These are phyloP conservation scores for Gulo gulo DNA, from an alignment of 2,113 vertebrate genomes.

Conservation along the genomic window DNA sequence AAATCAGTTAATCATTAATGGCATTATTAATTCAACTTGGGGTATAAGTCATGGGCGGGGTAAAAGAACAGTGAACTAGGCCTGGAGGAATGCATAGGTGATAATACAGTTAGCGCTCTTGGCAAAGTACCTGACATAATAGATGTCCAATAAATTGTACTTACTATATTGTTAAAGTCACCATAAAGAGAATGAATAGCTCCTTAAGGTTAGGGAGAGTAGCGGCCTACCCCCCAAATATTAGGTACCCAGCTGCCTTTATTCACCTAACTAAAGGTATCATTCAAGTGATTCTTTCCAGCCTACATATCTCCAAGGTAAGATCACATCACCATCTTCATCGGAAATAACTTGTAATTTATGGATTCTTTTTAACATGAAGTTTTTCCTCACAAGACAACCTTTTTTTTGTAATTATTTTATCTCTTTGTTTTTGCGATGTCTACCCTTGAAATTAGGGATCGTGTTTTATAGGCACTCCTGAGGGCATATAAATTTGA, in stretches of 20 bases:
- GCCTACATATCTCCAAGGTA: not conserved
- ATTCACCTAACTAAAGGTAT: not conserved
- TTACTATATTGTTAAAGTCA: not conserved
- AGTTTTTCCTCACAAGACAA: not conserved
- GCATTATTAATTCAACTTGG: not conserved
- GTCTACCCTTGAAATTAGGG: conserved; percentile 20
- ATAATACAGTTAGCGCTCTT: not conserved
- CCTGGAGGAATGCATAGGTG: not conserved
- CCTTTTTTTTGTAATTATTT: not conserved
- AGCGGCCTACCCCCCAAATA: not conserved
- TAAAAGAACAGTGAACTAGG: not conserved
- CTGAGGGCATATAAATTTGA: not conserved
- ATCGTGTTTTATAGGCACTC: not conserved
- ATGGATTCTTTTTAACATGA: not conserved
- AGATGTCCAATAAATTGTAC: not conserved
- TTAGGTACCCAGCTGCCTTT: not conserved
- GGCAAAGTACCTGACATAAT: not conserved
- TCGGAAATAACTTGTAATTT: not conserved
- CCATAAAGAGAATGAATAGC: not conserved
- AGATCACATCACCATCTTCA: not conserved
- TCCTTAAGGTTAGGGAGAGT: not conserved
- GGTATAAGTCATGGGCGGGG: not conserved
- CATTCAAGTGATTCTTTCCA: not conserved
- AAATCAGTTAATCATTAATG: not conserved
- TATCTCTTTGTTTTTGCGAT: not conserved